Base-by-base conservation (phyloP, 1,140 invertebrate genomes). In the Apolygus lucorum region DNA sequence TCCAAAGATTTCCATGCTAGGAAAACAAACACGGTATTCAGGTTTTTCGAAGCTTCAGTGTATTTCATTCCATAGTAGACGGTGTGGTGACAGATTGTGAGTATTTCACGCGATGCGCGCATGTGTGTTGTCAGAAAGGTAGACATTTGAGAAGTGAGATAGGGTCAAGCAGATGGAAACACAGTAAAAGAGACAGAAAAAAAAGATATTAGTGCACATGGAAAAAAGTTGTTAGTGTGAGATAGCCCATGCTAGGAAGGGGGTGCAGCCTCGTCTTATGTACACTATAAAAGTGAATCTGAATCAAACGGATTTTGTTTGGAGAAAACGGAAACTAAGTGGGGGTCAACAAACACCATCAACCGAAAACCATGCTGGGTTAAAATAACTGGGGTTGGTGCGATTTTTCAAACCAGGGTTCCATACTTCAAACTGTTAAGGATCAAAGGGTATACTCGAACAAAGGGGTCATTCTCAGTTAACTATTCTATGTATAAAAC, bases 361-460 rank as follows among this genome's bases (percentile, higher is more conserved):
- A 59, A 59, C 54, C 54, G 54, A 17, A 59, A 59, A 59, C 11
- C 54, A 59, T 59, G 54, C 54, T 13, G 22, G 54, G 22, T 59
- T 59, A 11, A 59, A 59, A 11, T 59, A 11, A 59, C 8, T 22
- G 22, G 54, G 54, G 54, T 59, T 24, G 22, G 54, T 59, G 54
- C 54, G 22, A 17, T 59, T 14, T 49, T 8, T 17, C 54, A 59
- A 59, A 17, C 11, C 54, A 22, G 54, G 85, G 4, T 42, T 8
- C 17, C 34, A n/a, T n/a, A n/a, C n/a, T n/a, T n/a, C n/a, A n/a
- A n/a, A n/a, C n/a, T n/a, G n/a, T n/a, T n/a, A n/a, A 42, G 34
- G 34, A 42, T 42, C 17, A 17, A 42, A 42, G 34, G 34, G 34
- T 17, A 42, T 8, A 42, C 4, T 42, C 17, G 34, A 42, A 42